phyloP scores from a whole-genome alignment of 2,888 invertebrate genomes.

The Sipha maydis region DNA sequence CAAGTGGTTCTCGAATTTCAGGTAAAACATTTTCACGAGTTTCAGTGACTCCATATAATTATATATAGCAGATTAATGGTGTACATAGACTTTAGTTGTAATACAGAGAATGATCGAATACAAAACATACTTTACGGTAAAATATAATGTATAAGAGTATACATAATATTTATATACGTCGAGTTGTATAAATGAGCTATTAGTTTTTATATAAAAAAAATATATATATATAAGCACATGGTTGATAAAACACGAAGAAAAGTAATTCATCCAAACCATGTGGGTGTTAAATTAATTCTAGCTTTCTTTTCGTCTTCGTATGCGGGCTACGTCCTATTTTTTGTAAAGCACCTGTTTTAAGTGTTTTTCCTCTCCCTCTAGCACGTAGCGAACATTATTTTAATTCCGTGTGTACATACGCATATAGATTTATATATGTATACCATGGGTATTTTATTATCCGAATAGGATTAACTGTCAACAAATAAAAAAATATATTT shows the following conservation, averaged over 20 bases:
- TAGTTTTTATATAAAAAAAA: constrained; percentile 22
- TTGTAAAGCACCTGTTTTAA: constrained; percentile 59
- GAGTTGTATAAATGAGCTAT: constrained; percentile 3
- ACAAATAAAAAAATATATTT: neutral
- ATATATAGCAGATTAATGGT: neutral
- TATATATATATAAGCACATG: neutral
- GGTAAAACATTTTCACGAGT: constrained; percentile 76
- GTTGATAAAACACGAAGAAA: constrained; percentile 61
- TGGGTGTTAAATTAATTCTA: constrained; percentile 60
- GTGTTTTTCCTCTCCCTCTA: constrained; percentile 37
- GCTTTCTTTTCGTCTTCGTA: constrained; percentile 59
- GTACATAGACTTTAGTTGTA: neutral
- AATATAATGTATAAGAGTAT: neutral
- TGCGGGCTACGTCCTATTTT: constrained; percentile 58
- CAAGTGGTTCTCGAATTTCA: constrained; percentile 99
- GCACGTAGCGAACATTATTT: neutral
- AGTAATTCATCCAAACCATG: constrained; percentile 53
- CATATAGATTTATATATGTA: neutral
- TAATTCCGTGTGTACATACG: neutral
- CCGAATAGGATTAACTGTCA: neutral
- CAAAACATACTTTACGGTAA: neutral
- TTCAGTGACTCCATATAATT: neutral
- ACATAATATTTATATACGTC: neutral
- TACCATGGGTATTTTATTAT: neutral
- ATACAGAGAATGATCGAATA: neutral